phyloP scores from a whole-genome alignment of 2,888 invertebrate genomes.

The Leucophenga maculata region DNA sequence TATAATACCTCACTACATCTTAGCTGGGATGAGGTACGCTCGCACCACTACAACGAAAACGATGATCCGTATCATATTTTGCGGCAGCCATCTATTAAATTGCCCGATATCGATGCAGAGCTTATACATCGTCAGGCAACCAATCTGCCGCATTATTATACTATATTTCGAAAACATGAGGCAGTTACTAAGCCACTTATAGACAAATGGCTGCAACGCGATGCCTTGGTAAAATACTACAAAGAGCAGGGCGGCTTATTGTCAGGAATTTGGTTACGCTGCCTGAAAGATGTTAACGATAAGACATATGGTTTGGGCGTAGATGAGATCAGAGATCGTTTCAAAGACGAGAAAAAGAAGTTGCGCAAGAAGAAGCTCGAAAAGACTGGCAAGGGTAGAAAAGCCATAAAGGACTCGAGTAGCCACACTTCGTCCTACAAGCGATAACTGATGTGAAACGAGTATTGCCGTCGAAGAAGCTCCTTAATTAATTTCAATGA shows the following conservation, averaged over 20 bases:
- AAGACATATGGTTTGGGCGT: conserved; percentile 40
- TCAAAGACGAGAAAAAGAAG: background rate
- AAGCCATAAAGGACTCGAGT: no score
- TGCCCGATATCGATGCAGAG: conserved; percentile 53
- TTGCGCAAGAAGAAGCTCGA: background rate
- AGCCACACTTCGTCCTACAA: no score
- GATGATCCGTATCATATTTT: conserved; percentile 68
- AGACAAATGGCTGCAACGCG: conserved; percentile 58
- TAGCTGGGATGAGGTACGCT: conserved; percentile 62
- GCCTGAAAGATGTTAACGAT: conserved; percentile 41
- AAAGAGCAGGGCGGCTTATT: conserved; percentile 53
- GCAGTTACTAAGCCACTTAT: conserved; percentile 40
- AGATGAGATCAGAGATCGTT: conserved; percentile 34
- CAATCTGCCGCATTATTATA: conserved; percentile 59
- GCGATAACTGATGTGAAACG: no score
- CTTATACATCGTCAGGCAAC: conserved; percentile 46
- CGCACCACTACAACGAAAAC: conserved; percentile 49
- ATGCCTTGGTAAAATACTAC: conserved; percentile 51
- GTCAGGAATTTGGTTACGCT: conserved; percentile 47
- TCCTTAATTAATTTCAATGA: no score
- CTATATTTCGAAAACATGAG: conserved; percentile 53
- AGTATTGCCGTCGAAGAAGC: no score
- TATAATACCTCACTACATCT: conserved; percentile 66
- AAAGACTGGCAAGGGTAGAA: no score
- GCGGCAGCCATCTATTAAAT: conserved; percentile 57